Evolutionary conservation across 2,888 invertebrate species (phyloP).

Genomic region (Nysson spinosus): DNA sequence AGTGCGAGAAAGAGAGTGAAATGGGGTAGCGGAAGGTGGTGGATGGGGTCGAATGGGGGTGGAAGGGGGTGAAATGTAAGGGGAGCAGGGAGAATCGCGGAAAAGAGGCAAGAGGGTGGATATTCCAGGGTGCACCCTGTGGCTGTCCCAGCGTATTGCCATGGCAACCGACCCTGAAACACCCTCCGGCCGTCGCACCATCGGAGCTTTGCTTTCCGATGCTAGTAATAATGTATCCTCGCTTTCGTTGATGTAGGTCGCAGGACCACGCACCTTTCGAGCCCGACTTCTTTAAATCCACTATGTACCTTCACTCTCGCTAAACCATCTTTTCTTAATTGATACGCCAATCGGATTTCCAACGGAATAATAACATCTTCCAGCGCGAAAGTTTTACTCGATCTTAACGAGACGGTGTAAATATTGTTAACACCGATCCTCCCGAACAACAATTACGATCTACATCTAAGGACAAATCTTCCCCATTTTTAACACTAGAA

Average conservation of each 20-base stretch:
- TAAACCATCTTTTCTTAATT: too few relatives aligned
- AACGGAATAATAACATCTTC: too few relatives aligned
- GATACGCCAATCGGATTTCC: too few relatives aligned
- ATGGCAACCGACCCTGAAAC: slow-evolving; percentile 75
- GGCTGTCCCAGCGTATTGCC: slow-evolving; percentile 64
- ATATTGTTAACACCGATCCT: too few relatives aligned
- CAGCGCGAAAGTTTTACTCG: too few relatives aligned
- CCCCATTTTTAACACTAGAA: too few relatives aligned
- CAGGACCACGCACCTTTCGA: slow-evolving; percentile 48
- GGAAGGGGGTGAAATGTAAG: slow-evolving; percentile 16
- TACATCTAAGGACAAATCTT: too few relatives aligned
- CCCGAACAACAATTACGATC: too few relatives aligned
- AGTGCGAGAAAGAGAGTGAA: slow-evolving; percentile 7
- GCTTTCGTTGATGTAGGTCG: slow-evolving; percentile 72
- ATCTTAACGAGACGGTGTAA: too few relatives aligned
- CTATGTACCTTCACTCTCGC: too few relatives aligned
- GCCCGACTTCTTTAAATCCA: too few relatives aligned
- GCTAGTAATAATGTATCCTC: slow-evolving; percentile 74
- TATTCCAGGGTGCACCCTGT: slow-evolving; percentile 65
- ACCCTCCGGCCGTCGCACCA: slow-evolving; percentile 70
- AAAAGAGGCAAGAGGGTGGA: slow-evolving; percentile 61
- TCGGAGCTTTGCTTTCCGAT: slow-evolving; percentile 74
- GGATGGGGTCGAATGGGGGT: too few relatives aligned
- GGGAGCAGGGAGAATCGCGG: slow-evolving; percentile 46
- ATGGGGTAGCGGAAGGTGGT: slow-evolving; percentile 15